Evolutionary conservation across 2,888 invertebrate genomes (phyloP), one percentile per base, ranked within the genome.

Genomic region (Tinea trinotella): DNA sequence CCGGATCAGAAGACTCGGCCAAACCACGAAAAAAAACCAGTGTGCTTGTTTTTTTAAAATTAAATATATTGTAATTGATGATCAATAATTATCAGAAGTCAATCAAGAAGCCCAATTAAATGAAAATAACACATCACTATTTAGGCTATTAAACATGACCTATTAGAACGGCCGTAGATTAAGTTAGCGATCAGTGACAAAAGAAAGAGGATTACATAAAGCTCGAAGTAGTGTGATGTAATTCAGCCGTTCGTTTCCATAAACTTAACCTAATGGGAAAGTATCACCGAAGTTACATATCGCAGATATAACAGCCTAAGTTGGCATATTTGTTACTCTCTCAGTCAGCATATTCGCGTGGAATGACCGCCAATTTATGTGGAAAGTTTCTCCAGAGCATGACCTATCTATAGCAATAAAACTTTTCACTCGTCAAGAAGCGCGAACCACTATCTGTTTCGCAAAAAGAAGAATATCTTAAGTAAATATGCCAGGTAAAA

Each of bases 331-430:
- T 84, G 85, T 84, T 84, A 84, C 80, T 75, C 76, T 71, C 81
- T 76, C 81, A 81, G 84, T 85, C 83, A 84, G 83, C 85, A 85
- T 85, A 84, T 84, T 84, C 82, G 75, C 81, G 74, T 82, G 76
- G 82, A 84, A 83, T 85, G 84, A 84, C 85, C 85, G 84, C 80
- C 83, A 83, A 84, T 85, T 85, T 85, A 85, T 84, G 85, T 75
- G 83, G 74, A 84, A 85, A 85, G 73, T 84, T 85, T 73, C 65
- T 76, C 76, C 70, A 70, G 77, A 76, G 73, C 70, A 78, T 82
- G 83, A 84, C 82, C 84, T 83, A 83, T 83, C 79, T 82, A 66
- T 66, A 64, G 68, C 71, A 78, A 77, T 76, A 74, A 81, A 82
- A 83, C 74, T 82, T 83, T 81, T 74, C 73, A 81, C 78, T 85